Conservation (phyloP, 1,140 invertebrate species). For the Helicoverpa zea region DNA sequence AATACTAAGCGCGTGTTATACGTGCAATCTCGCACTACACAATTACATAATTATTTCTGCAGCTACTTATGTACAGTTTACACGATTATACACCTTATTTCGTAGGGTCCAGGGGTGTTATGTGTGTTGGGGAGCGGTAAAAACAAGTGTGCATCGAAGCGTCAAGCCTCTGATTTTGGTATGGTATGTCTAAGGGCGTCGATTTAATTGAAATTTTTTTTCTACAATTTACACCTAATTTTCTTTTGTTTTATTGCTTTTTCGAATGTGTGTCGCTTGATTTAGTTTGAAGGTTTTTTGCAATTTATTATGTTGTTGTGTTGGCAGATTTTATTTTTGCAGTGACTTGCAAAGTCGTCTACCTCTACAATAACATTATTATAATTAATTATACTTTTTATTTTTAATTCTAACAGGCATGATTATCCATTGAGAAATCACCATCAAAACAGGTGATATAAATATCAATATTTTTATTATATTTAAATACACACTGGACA, state of each 20-base stretch:
- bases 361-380: too few relatives aligned
- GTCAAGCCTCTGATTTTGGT: conserved; percentile 64
- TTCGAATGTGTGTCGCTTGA: neutral
- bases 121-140: neutral
- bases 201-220: conserved; percentile 62
- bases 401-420: too few relatives aligned
- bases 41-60: conserved; percentile 30
- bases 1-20: conserved; percentile 54
- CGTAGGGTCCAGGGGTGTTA: neutral
- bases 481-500: too few relatives aligned
- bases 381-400: too few relatives aligned
- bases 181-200: conserved; percentile 63
- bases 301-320: neutral
- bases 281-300: neutral
- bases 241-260: conserved; percentile 51
- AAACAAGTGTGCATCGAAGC: conserved; percentile 42
- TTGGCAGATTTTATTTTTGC: neutral
- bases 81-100: conserved; percentile 10
- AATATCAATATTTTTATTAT: too few relatives aligned
- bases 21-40: conserved; percentile 56
- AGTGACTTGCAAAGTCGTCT: too few relatives aligned
- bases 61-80: neutral
- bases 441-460: too few relatives aligned
- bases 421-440: too few relatives aligned
- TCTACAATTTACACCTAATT: conserved; percentile 67